These are phyloP conservation scores for Peromyscus maniculatus DNA, from an alignment of 2,113 vertebrate species.

Conservation along the genomic window DNA sequence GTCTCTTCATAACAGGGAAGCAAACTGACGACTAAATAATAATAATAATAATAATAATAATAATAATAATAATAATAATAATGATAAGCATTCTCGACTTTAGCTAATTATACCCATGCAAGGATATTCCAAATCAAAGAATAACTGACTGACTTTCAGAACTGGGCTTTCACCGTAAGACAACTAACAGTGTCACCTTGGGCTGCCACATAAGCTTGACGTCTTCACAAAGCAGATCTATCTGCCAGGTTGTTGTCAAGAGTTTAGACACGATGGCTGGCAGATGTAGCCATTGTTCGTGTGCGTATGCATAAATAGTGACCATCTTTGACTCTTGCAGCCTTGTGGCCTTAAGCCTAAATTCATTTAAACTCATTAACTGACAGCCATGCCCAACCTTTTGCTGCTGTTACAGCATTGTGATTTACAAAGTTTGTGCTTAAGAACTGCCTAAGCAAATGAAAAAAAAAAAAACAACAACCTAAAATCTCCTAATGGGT, in stretches of 20 bases:
- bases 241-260: no score
- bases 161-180: background rate
- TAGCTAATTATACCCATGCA: background rate
- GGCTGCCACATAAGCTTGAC: background rate
- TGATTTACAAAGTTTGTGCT: no score
- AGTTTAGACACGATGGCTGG: background rate
- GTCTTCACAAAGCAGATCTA: background rate
- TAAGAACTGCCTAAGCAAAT: background rate
- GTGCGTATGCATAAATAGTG: background rate
- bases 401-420: background rate
- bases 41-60: background rate
- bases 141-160: background rate
- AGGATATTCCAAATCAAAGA: background rate
- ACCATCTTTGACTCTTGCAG: background rate
- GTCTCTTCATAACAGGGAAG: background rate
- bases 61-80: background rate
- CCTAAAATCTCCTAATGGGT: background rate
- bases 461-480: no score
- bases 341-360: background rate
- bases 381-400: background rate
- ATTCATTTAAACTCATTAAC: background rate
- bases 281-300: background rate
- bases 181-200: background rate
- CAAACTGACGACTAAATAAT: background rate
- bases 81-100: background rate